Evolutionary conservation across 2,113 vertebrate species (phyloP), one percentile per base, ranked within the genome.

Genomic region (Oceanites oceanicus): DNA sequence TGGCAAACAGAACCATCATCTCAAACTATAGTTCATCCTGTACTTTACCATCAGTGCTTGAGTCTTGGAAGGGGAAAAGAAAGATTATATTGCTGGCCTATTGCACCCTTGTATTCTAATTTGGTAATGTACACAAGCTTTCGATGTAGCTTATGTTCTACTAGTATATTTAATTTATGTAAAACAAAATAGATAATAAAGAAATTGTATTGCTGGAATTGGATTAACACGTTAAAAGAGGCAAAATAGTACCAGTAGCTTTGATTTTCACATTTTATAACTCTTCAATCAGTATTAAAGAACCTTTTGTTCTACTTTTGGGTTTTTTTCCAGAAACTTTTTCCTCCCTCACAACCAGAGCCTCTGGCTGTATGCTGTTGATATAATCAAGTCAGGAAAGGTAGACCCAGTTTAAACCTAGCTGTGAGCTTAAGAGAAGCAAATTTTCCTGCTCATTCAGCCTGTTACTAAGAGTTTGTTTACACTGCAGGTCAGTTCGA

Each of bases 161-260:
- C 50, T 23, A 2, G 0, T 58, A 0, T 2, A 20, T 25, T 66
- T 40, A 30, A 22, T 66, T 58, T 5, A 10, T 45, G 7, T 19
- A 11, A 67, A 90, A n/a, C 45, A 16, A 38, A 53, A 14, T 4
- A 62, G n/a, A 14, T 52, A 6, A 20, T 76, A 42, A 63, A 81
- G 56, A 47, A 73, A 21, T 14, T 4, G 11, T 8, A 1, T 16
- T 72, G 32, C 55, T 83, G 84, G 42, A 45, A 15, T 32, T 75
- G 71, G n/a, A 75, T 85, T 59, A 18, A 30, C 68, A 8, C 3
- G 4, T 23, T 75, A 3, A 36, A 88, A 85, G 30, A 26, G 29
- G 15, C 26, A 87, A 68, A 85, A 55, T 34, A 26, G 36, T 17
- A 11, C 32, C 44, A 82, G 50, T 58, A 82, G 20, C 70, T 92